Base-by-base conservation (phyloP, 2,113 vertebrate genomes). In the Emberiza fucata region DNA sequence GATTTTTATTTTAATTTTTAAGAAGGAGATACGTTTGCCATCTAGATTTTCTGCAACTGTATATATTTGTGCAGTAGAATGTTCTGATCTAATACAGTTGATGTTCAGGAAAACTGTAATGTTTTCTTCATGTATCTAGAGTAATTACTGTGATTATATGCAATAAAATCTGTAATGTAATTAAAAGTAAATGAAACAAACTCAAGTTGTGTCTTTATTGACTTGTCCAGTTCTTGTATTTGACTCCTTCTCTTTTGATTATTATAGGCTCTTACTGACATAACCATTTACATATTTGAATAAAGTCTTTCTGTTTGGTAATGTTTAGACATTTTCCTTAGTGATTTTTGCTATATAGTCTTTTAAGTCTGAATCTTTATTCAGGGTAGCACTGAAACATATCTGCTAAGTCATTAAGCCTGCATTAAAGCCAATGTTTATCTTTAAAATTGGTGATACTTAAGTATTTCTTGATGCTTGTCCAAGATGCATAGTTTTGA, bases 401-500 rank as follows among this genome's bases (percentile, higher is more conserved):
- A 42, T 24, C 42, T 16, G 4, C 42, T 64, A 80, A 93, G 29
- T 79, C 72, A 75, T 94, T 95, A 89, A 65, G 12, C 27, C 22
- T 69, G 24, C 2, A 0, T 70, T 81, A 75, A 79, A 92, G 61
- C 65, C 53, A 84, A 14, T 87, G 37, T 85, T 94, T 93, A 33
- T 72, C 69, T 92, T 94, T 42, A 68, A 69, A 68, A 44, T 24
- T 45, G 60, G 12, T 90, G 51, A 31, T 78, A 50, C 56, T 94
- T 81, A 75, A 81, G n/a, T 82, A 40, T 94, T 92, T 83, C 69
- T 94, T 94, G 68, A 56, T 81, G n/a, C 40, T 85, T 81, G 35
- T 63, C 60, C 88, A 94, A 90, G 48, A 51, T 60, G 33, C 44
- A 12, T 94, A 39, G 61, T 64, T 84, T 9, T 51, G 23, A 37